Conservation (phyloP, 2,797 vertebrate genomes). For the Bovichtus diacanthus region DNA sequence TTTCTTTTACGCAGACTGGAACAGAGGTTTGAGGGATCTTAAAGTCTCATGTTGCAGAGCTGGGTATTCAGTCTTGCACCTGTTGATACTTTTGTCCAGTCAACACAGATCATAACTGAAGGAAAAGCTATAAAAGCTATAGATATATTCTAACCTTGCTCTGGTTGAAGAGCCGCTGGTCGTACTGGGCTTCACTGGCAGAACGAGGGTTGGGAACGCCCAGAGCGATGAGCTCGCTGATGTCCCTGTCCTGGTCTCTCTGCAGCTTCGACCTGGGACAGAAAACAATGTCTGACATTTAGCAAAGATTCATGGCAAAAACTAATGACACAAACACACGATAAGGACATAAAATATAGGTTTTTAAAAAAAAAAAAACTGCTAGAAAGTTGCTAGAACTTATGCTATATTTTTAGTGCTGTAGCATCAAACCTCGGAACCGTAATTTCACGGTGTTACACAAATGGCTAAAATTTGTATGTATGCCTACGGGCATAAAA, state of each 20-base stretch:
- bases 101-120: neutral
- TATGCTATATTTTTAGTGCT: neutral
- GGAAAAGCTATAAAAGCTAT: accelerated
- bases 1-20: neutral
- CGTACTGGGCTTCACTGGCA: constrained; percentile 93
- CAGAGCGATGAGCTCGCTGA: constrained; percentile 96
- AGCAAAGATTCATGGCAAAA: neutral
- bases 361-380: neutral
- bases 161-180: constrained; percentile 97
- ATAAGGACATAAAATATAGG: neutral
- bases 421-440: neutral
- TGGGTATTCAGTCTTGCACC: neutral
- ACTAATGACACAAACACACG: neutral
- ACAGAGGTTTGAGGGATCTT: neutral
- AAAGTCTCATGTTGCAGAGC: neutral
- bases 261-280: constrained; percentile 93
- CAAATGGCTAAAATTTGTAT: neutral
- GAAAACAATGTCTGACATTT: neutral
- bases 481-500: neutral
- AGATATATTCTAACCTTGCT: constrained; percentile 87
- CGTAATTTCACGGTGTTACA: neutral
- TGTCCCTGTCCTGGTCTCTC: constrained; percentile 96
- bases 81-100: neutral
- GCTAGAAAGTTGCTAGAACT: neutral
- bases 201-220: constrained; percentile 93